These are phyloP conservation scores for Borostomias antarcticus DNA, from an alignment of 2,797 vertebrate species.

Conservation along the genomic window DNA sequence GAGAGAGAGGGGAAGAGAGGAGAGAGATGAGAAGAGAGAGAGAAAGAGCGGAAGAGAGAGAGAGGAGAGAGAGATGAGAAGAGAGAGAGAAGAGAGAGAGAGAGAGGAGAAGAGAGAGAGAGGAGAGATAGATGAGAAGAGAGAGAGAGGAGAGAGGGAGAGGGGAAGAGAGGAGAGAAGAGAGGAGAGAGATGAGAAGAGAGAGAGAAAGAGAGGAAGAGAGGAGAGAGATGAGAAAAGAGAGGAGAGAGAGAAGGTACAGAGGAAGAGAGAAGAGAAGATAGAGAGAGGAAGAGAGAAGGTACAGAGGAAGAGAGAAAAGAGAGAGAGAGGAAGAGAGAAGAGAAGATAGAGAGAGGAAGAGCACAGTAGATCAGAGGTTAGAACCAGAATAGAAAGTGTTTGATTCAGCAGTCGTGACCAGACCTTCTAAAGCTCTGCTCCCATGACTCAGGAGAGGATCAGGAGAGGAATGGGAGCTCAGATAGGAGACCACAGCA, in stretches of 20 bases:
- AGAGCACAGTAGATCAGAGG: too few relatives aligned
- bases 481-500: too few relatives aligned
- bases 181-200: conserved; percentile 10
- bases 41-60: background rate
- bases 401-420: too few relatives aligned
- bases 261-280: background rate
- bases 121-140: too few relatives aligned
- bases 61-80: background rate
- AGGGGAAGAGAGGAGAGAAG: background rate
- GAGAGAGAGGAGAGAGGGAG: conserved; percentile 11
- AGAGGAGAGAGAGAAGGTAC: background rate
- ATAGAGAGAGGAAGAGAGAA: background rate
- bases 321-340: conserved; percentile 5
- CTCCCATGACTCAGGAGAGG: too few relatives aligned
- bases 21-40: background rate
- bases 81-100: background rate
- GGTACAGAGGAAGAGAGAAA: background rate
- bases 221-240: background rate
- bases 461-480: too few relatives aligned
- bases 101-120: background rate
- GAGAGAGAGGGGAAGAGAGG: background rate
- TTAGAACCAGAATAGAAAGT: too few relatives aligned
- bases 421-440: too few relatives aligned
- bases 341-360: background rate
- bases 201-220: conserved; percentile 1